A percentile compares a stretch with the other conserved stretches of the same genome.
Evolutionary conservation across 1,140 invertebrate genomes (phyloP).

Genomic region (Ceratina japonica): DNA sequence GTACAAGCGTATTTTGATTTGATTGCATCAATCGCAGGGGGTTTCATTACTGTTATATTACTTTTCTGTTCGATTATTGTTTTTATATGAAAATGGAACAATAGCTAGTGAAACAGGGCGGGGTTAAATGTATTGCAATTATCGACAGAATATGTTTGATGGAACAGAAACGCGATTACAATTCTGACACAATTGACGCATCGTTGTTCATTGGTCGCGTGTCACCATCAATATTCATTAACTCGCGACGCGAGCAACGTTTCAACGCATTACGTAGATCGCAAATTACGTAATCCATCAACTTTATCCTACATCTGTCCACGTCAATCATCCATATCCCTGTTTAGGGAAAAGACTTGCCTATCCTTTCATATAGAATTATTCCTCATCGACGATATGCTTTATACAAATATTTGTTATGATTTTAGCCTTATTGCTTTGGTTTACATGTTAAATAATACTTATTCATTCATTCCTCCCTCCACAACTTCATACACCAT

Average conservation of each 20-base stretch:
- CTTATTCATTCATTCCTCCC: too few relatives aligned
- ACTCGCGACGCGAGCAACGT: conserved; percentile 2
- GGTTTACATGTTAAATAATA: too few relatives aligned
- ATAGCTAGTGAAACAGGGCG: too few relatives aligned
- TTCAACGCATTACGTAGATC: conserved; percentile 16
- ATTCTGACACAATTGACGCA: neutral
- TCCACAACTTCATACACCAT: too few relatives aligned
- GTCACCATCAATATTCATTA: conserved; percentile 29
- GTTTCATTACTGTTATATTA: too few relatives aligned
- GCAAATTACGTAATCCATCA: conserved; percentile 17
- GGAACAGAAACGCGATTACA: conserved; percentile 6
- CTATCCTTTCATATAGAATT: neutral
- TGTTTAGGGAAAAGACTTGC: neutral
- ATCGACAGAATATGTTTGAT: neutral
- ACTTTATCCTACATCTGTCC: conserved; percentile 13
- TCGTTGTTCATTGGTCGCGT: conserved; percentile 1
- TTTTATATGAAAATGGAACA: too few relatives aligned
- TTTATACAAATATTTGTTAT: too few relatives aligned
- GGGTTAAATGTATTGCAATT: neutral
- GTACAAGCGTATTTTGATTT: too few relatives aligned
- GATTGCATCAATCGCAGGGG: too few relatives aligned
- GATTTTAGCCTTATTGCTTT: too few relatives aligned
- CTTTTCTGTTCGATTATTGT: too few relatives aligned
- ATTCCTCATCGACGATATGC: too few relatives aligned
- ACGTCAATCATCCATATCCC: neutral